Evolutionary conservation across 2,888 invertebrate genomes (phyloP).

Genomic region (Fragum fragum): DNA sequence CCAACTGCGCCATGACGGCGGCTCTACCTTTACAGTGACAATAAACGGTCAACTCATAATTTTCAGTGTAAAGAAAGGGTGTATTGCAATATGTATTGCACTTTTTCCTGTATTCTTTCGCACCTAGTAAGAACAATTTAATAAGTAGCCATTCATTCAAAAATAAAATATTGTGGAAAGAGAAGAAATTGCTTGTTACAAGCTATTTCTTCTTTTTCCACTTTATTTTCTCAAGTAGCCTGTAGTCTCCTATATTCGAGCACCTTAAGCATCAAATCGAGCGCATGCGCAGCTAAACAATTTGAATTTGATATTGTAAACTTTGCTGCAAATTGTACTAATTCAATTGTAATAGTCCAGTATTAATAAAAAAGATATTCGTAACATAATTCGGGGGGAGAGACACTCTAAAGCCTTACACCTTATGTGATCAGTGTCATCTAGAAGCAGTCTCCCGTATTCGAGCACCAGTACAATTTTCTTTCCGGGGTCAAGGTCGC

Average conservation of each 20-base stretch:
- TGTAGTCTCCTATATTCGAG: conserved; percentile 1
- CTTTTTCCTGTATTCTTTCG: no score
- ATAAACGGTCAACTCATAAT: no score
- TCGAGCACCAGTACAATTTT: neutral
- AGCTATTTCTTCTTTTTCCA: no score
- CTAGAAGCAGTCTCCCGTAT: neutral
- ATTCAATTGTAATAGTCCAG: neutral
- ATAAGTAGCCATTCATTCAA: no score
- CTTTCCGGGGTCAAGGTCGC: conserved; percentile 5
- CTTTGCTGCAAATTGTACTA: neutral
- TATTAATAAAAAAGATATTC: neutral
- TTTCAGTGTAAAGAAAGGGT: no score
- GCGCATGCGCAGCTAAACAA: neutral
- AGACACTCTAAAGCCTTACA: neutral
- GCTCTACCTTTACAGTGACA: no score
- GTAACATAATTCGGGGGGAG: neutral
- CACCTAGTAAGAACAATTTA: no score
- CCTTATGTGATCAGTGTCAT: neutral
- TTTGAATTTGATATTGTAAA: neutral
- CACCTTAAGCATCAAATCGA: neutral
- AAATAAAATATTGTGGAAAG: no score
- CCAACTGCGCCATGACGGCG: no score
- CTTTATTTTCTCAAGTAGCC: no score
- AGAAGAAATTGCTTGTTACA: no score
- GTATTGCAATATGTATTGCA: no score